Base-by-base conservation (phyloP, 92 coral and sea anemone species). In the Palythoa caribaeorum region DNA sequence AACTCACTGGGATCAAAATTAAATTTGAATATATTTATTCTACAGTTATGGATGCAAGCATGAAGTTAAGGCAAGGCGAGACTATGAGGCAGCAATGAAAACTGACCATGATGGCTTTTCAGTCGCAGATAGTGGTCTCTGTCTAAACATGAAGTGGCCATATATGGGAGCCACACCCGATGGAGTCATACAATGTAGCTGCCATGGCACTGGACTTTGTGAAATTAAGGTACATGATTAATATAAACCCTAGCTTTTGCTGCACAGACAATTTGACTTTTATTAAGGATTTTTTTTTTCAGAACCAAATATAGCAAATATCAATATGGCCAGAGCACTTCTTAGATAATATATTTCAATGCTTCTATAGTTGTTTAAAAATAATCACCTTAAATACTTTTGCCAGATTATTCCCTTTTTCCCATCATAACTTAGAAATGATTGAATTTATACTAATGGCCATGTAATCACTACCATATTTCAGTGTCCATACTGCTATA, bases 1-100 rank as follows among this genome's bases (percentile, higher is more conserved):
- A 63, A 63, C 39, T 68, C 12, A 21, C 39, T 21, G 9, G 11
- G 39, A 20, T 68, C 38, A 68, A 20, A 68, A 68, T 68, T 68
- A 74, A 72, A 15, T 72, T 72, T 72, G 77, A 37, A 37, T 37
- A 72, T 72, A 72, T 72, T 74, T 74, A 16, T 17, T 44, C 36
- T 47, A 44, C 78, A 89, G 92, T 14, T 77, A 89, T 84, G 92
- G 92, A 3, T 89, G 92, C 52, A 89, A 60, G 14, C 92, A 89
- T 89, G 92, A 89, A 65, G 71, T 10, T 20, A 48, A 17, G 60
- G 92, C 92, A 76, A 83, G 77, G 70, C 38, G 72, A 73, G 74
- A 76, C 39, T 84, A 84, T 84, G 80, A 62, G 71, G 51, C 15
- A 47, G 15, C 48, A 0, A 62, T 76, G 74, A 12, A 52, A 19